These are phyloP conservation scores for Lagorchestes hirsutus DNA, from an alignment of 2,797 vertebrate species.

Conservation along the genomic window DNA sequence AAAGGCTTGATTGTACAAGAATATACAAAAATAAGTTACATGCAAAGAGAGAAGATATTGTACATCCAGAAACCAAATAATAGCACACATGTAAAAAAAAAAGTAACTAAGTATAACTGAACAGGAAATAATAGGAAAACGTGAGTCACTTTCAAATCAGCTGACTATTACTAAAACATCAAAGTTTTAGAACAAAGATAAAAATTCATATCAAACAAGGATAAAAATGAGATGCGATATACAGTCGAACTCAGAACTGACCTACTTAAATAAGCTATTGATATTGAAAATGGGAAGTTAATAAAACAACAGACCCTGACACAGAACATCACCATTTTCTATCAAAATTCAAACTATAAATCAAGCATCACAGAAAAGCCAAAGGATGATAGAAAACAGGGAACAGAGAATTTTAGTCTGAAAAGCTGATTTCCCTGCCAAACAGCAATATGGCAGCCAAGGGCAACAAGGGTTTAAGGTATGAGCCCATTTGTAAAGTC, in stretches of 20 bases:
- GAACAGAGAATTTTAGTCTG: background rate
- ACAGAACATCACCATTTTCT: background rate
- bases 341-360: background rate
- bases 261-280: background rate
- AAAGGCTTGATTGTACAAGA: background rate
- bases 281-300: background rate
- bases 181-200: background rate
- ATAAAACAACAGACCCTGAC: background rate
- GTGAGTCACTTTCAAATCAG: background rate
- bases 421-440: background rate
- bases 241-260: background rate
- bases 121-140: background rate
- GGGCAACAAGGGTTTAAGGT: background rate
- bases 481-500: background rate
- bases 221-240: background rate
- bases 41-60: background rate
- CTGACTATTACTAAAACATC: background rate
- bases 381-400: background rate
- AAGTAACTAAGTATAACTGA: background rate
- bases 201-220: background rate
- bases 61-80: background rate
- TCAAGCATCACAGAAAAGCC: background rate
- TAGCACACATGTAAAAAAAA: background rate
- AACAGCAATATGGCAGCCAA: background rate
- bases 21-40: background rate